Evolutionary conservation across 2,888 invertebrate species (phyloP), one percentile per base, ranked within the genome.

Genomic region (Sphaerophoria rueppellii): DNA sequence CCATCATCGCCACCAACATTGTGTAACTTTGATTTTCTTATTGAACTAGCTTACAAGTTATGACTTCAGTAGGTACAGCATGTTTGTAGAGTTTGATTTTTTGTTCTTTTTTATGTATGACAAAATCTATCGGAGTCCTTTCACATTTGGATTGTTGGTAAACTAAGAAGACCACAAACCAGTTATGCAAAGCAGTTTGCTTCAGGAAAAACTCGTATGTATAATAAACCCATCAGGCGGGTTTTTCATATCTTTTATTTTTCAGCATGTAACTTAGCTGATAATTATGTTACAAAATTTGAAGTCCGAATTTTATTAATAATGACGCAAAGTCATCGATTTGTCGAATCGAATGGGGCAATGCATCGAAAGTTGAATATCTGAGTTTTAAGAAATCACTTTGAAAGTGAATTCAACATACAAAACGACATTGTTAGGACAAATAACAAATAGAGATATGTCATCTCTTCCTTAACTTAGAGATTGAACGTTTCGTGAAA

Each of bases 1-100:
- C 32, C 50, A 48, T 35, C 37, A 67, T 14, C 12, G 40, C 32
- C 50, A 48, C 46, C 37, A 67, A 57, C 46, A 63, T 63, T 77
- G 69, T 57, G 55, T 40, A 63, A 57, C 52, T 40, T 34, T 14
- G 37, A 55, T 37, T 57, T 12, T 12, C 14, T 63, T 24, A 46
- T 70, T 46, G 48, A 70, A 54, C 69, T 16, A 11, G 61, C 46
- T 63, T 46, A 34, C 48, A n/a, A 14, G 5, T 9, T 60, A 16
- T 16, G 14, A 35, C 16, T 50, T 35, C 12, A 34, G 40, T n/a
- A n/a, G 58, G 35, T 40, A 32, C 7, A 0, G 24, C 24, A 24
- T 32, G 46, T 34, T 6, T 52, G 6, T 46, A 24, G 24, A 24
- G 35, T 35, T 3, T 34, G 6, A 7, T 32, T 57, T 32, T 52